Conservation (phyloP, 2,888 invertebrate genomes). For the Acrobasis consociella region DNA sequence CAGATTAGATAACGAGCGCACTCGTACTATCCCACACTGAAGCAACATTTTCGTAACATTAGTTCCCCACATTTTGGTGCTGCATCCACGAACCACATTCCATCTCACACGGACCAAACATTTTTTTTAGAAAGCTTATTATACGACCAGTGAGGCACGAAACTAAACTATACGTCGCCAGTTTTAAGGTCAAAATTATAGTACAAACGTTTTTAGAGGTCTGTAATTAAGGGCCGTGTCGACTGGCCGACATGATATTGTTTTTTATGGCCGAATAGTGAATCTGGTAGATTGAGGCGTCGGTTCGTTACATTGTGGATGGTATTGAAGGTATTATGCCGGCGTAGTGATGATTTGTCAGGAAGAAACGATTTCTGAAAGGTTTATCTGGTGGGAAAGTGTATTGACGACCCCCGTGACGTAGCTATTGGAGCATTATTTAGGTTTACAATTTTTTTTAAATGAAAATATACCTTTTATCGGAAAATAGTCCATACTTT, state of each 20-base stretch:
- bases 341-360: conserved; percentile 18
- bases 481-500: too few species aligned
- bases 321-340: conserved; percentile 17
- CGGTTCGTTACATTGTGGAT: conserved; percentile 19
- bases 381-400: conserved; percentile 11
- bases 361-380: conserved; percentile 13
- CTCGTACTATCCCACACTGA: conserved; percentile 9
- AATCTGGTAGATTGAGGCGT: conserved; percentile 34
- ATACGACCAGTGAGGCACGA: conserved; percentile 35
- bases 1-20: conserved; percentile 19
- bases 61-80: conserved; percentile 42
- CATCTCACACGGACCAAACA: conserved; percentile 63
- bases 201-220: conserved; percentile 32
- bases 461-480: too few species aligned
- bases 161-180: conserved; percentile 35
- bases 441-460: too few species aligned
- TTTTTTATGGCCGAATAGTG: conserved; percentile 76
- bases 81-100: conserved; percentile 68
- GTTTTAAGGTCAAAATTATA: conserved; percentile 38
- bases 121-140: conserved; percentile 79
- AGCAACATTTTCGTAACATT: conserved; percentile 20
- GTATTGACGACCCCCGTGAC: background rate
- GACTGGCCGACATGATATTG: conserved; percentile 71
- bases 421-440: background rate
- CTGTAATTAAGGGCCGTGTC: conserved; percentile 74